These are phyloP conservation scores for Bibio marci DNA, from an alignment of 2,888 invertebrate species.

Conservation along the genomic window DNA sequence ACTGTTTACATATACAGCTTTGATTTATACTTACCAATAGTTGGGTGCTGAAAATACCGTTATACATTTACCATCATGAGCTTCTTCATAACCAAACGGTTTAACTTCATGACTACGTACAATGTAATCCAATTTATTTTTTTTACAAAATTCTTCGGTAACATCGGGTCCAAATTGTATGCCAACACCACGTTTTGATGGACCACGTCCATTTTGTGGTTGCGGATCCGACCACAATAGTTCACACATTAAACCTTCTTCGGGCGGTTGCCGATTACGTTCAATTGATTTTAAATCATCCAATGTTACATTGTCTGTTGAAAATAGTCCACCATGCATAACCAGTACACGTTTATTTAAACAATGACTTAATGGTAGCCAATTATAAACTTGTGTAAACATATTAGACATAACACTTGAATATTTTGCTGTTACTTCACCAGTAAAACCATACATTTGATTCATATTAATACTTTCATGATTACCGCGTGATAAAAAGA, in stretches of 20 bases:
- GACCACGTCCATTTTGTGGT: slow-evolving; percentile 67
- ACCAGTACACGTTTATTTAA: slow-evolving; percentile 70
- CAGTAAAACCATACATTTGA: slow-evolving; percentile 98
- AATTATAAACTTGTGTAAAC: slow-evolving; percentile 98
- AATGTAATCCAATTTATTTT: slow-evolving; percentile 82
- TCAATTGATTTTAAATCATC: slow-evolving; percentile 80
- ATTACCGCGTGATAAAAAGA: slow-evolving; percentile 98
- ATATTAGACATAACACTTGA: slow-evolving; percentile 88
- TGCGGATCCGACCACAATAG: slow-evolving; percentile 94
- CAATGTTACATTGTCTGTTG: slow-evolving; percentile 82
- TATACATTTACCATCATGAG: slow-evolving; percentile 89
- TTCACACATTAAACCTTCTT: slow-evolving; percentile 92
- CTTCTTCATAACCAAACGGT: slow-evolving; percentile 86
- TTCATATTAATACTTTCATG: slow-evolving; percentile 98
- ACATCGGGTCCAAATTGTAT: slow-evolving; percentile 98
- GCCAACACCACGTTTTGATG: slow-evolving; percentile 94
- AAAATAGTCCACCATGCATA: slow-evolving; percentile 97
- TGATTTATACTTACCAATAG: slow-evolving; percentile 75
- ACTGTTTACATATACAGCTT: too few relatives aligned
- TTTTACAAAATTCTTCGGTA: slow-evolving; percentile 65
- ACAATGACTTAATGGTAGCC: slow-evolving; percentile 90
- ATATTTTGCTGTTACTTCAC: slow-evolving; percentile 94
- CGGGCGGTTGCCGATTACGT: slow-evolving; percentile 92
- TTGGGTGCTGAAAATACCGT: slow-evolving; percentile 99
- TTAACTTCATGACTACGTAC: slow-evolving; percentile 97